A percentile compares a stretch with the other conserved stretches of the same genome.
Conservation (phyloP, 2,888 invertebrate species). For the Drosophila leonis region DNA sequence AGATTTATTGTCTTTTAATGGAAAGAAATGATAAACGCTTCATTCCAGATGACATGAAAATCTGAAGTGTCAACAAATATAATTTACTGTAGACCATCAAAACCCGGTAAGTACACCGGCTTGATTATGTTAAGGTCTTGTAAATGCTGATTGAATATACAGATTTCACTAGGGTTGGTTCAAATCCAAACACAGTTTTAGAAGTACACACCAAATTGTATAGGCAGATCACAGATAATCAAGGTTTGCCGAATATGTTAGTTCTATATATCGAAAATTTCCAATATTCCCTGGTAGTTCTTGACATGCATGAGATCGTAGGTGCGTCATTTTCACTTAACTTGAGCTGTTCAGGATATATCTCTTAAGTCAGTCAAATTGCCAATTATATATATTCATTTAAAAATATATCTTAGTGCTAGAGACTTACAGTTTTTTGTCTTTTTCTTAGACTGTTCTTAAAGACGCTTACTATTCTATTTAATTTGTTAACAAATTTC, state of each 20-base stretch:
- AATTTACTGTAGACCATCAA: constrained; percentile 6
- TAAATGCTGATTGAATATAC: not conserved
- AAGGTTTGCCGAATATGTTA: not conserved
- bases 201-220: not conserved
- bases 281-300: not conserved
- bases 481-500: not conserved
- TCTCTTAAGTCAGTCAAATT: not conserved
- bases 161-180: not conserved
- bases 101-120: constrained; percentile 11
- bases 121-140: constrained; percentile 1
- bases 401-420: too few relatives aligned
- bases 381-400: too few relatives aligned
- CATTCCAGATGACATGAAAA: constrained; percentile 9
- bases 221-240: not conserved
- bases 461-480: too few relatives aligned
- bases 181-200: not conserved
- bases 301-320: not conserved
- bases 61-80: constrained; percentile 3
- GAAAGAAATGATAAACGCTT: constrained; percentile 11
- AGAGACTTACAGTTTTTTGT: too few relatives aligned
- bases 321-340: not conserved
- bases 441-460: too few relatives aligned
- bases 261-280: not conserved
- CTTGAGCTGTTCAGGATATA: not conserved
- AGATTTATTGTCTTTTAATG: constrained; percentile 6